Evolutionary conservation across 2,797 vertebrate genomes (phyloP), one percentile per base, ranked within the genome.

Genomic region (Melanogrammus aeglefinus): DNA sequence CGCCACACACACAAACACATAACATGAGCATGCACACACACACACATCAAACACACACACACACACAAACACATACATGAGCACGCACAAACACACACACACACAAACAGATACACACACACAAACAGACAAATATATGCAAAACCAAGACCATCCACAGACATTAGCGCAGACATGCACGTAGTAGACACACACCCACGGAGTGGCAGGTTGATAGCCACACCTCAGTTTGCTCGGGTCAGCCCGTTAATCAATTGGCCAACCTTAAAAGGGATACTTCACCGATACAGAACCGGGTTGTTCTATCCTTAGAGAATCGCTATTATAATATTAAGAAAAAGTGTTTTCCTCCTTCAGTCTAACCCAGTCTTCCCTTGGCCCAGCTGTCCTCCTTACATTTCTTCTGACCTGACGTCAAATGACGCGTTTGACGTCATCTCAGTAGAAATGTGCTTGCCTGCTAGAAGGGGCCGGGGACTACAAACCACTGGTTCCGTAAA

Each of bases 1-100:
- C 79, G 79, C 72, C 27, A 73, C 16, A 44, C 47, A 51, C 47
- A 51, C 47, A 57, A 4, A 51, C 27, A 77, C 70, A 73, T 31
- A 73, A 73, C 44, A 73, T 29, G 35, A 8, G 7, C 10, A 12
- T 13, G 51, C 13, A 39, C 38, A 33, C 18, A 66, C n/a, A 27
- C 63, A 66, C 27, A 63, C 31, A 57, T n/a, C n/a, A 27, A n/a
- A 66, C 7, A 66, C 57, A 66, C n/a, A 66, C 57, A 63, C 57
- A 63, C n/a, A 24, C 57, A 63, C 57, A 63, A 6, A 27, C n/a
- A 79, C 63, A 66, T 9, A 66, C 63, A 66, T 5, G 18, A 6
- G 8, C 57, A 24, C 57, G n/a, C 57, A 63, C 57, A 63, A 21
- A 79, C 31, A 70, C 47, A 73, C 31, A 70, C 47, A 73, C 51